Percentiles rank a stretch among this genome's conserved stretches.
phyloP scores from a whole-genome alignment of 2,113 vertebrate species.

The Actenoides lindsayi region DNA sequence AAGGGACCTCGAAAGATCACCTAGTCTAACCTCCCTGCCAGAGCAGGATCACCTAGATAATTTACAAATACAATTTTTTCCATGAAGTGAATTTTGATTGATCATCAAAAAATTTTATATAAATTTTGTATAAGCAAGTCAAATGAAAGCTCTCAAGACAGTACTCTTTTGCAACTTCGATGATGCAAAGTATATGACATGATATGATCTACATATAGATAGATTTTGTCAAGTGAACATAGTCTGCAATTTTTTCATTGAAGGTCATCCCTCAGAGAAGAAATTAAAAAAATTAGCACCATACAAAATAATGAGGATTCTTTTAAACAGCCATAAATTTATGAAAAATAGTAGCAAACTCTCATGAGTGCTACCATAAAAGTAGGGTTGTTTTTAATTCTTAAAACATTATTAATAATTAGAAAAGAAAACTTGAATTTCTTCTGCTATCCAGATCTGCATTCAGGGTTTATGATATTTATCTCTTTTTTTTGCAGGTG shows the following conservation, averaged over 20 bases:
- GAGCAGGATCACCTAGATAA: neutral
- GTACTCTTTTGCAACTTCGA: neutral
- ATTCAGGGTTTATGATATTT: neutral
- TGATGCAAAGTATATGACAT: neutral
- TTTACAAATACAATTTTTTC: neutral
- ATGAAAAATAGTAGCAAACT: neutral
- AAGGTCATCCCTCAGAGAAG: neutral
- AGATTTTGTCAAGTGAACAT: accelerated
- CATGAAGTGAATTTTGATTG: neutral
- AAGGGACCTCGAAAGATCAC: no score
- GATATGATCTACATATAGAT: neutral
- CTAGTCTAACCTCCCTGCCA: no score
- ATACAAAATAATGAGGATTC: neutral
- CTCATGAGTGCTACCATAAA: neutral
- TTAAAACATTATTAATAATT: neutral
- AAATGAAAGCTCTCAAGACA: neutral
- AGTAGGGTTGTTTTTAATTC: neutral
- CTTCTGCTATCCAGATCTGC: neutral
- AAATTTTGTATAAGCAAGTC: neutral
- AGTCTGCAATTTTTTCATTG: neutral
- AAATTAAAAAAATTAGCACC: neutral
- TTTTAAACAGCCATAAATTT: neutral
- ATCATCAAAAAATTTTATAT: neutral
- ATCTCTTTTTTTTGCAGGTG: neutral
- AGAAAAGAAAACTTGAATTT: neutral